Evolutionary conservation across 2,797 vertebrate species (phyloP), one percentile per base, ranked within the genome.

Genomic region (Florisuga fusca): DNA sequence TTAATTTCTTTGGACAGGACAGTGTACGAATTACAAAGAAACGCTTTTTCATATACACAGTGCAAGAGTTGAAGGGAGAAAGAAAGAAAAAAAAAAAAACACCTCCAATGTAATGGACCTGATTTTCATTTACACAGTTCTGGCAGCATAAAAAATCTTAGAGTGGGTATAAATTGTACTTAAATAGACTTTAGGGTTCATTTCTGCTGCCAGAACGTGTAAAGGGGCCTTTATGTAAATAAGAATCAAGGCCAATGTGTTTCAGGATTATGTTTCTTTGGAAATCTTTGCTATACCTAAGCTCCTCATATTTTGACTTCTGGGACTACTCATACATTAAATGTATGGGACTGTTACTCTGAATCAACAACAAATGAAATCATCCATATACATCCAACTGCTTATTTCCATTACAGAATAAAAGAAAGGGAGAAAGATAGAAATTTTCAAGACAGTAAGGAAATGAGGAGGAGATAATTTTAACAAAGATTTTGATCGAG

Each of bases 101-200:
- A 22, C 12, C 41, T 46, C 16, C 25, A 1, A 61, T 8, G 12
- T 46, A 89, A 72, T 59, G 38, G 58, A 48, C 31, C 17, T 68
- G 50, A 80, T 93, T 95, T 93, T 87, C 38, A 7, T 83, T 89
- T 78, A 41, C 22, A 33, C 13, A 89, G 20, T 74, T 87, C 72
- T 94, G 82, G n/a, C n/a, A 89, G 18, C n/a, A 66, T 45, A 80
- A 84, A 92, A 93, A 48, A 92, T 12, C 16, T 71, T 87, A 48
- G n/a, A 83, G 14, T 68, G 54, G 71, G 68, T 61, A 93, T 87
- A 84, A 94, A 85, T 92, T 80, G 85, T 68, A 91, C 62, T 93
- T 85, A 91, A 94, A 92, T 66, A 64, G 26, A 48, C 27, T 69
- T 89, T 55, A 93, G 22, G 15, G 43, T 64, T 93, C 10, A 26